These are phyloP conservation scores for Heterohyrax brucei DNA, from an alignment of 2,797 vertebrate genomes.

Conservation along the genomic window DNA sequence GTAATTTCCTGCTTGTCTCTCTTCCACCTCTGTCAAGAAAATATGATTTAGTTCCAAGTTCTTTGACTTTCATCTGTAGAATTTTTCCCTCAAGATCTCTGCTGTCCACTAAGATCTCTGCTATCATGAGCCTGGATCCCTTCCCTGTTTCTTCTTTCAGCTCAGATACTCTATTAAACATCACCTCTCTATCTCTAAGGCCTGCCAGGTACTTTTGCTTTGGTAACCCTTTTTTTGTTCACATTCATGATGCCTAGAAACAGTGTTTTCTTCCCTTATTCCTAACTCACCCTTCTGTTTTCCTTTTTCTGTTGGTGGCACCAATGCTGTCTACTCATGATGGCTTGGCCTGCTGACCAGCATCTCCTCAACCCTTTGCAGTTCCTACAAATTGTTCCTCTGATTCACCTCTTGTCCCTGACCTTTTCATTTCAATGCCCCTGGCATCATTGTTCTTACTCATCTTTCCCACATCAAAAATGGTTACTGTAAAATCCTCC, in stretches of 20 bases:
- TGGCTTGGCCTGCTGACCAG: background rate
- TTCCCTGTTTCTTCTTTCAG: background rate
- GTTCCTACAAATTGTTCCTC: background rate
- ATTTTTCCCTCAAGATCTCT: background rate
- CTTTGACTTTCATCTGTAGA: background rate
- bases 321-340: background rate
- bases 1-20: background rate
- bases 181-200: background rate
- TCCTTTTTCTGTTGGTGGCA: background rate
- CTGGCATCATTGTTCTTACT: background rate
- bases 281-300: background rate
- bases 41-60: background rate
- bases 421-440: background rate
- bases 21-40: background rate
- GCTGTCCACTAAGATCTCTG: background rate
- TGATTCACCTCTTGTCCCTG: background rate
- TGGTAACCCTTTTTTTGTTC: background rate
- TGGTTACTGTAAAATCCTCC: background rate
- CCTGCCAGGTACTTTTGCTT: background rate
- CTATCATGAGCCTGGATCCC: background rate
- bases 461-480: background rate
- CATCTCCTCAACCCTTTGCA: background rate
- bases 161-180: background rate
- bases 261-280: background rate
- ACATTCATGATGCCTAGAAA: background rate